Conservation (phyloP, 2,888 invertebrate species). For the Netelia virgata region DNA sequence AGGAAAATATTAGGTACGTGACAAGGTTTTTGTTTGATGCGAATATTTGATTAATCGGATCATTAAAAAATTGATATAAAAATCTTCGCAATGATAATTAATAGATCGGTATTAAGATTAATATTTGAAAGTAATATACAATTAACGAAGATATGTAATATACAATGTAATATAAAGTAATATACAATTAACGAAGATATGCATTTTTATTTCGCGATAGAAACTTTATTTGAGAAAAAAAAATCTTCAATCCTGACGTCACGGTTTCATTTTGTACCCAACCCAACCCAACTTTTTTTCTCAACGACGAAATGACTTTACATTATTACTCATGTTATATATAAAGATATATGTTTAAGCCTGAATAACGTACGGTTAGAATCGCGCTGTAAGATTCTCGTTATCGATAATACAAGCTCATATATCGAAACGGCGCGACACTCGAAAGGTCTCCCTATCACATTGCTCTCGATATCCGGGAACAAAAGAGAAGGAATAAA, state of each 20-base stretch:
- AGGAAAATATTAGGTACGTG: too few relatives aligned
- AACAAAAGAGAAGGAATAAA: constrained; percentile 51
- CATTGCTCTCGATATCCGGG: constrained; percentile 42
- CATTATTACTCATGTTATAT: constrained; percentile 28
- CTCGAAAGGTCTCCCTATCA: constrained; percentile 7
- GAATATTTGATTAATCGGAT: too few relatives aligned
- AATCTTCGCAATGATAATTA: too few relatives aligned
- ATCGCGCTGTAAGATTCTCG: constrained; percentile 45
- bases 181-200: too few relatives aligned
- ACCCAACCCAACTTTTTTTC: neutral
- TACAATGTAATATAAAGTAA: too few relatives aligned
- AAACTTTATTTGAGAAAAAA: neutral
- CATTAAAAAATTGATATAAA: too few relatives aligned
- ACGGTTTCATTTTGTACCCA: neutral
- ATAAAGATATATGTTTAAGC: neutral
- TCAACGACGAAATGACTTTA: neutral
- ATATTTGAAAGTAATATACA: too few relatives aligned
- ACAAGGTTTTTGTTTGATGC: too few relatives aligned
- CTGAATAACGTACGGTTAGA: neutral
- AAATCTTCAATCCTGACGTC: neutral
- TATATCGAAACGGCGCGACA: constrained; percentile 38
- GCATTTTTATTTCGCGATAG: neutral
- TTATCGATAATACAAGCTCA: constrained; percentile 53
- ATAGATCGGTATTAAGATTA: too few relatives aligned
- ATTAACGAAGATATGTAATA: too few relatives aligned